A percentile compares a stretch with the other conserved stretches of the same genome.
Evolutionary conservation across 2,888 invertebrate genomes (phyloP).

Genomic region (Hedya salicella): DNA sequence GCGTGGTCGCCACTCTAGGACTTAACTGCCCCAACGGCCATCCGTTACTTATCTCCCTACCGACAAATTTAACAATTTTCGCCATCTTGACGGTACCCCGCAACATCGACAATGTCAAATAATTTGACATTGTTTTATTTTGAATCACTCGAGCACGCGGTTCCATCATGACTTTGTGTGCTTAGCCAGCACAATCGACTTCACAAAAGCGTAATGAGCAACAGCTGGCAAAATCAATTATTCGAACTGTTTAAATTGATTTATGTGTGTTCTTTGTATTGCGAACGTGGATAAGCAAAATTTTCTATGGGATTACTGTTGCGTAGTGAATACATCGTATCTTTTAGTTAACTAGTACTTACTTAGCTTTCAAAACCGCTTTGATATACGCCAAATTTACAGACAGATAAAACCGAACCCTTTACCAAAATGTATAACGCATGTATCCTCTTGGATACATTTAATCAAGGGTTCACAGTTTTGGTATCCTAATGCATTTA

Average conservation of each 20-base stretch:
- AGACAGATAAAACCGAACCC: too few species aligned
- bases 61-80: neutral
- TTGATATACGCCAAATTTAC: too few species aligned
- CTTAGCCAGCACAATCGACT: neutral
- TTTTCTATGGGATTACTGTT: neutral
- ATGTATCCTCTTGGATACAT: too few species aligned
- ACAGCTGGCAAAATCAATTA: slow-evolving; percentile 15
- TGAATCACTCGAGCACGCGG: slow-evolving; percentile 6
- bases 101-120: slow-evolving; percentile 2
- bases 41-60: too few species aligned
- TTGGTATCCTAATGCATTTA: too few species aligned
- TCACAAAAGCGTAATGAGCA: slow-evolving; percentile 26
- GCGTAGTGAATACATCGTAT: neutral
- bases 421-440: too few species aligned
- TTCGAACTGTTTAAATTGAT: neutral
- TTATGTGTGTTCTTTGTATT: slow-evolving; percentile 14
- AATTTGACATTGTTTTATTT: slow-evolving; percentile 17
- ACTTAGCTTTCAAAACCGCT: too few species aligned
- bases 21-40: too few species aligned
- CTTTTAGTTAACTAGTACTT: too few species aligned
- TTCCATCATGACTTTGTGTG: slow-evolving; percentile 14
- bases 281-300: slow-evolving; percentile 1
- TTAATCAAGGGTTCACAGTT: too few species aligned
- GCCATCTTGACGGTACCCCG: neutral
- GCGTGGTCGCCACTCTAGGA: too few species aligned